These are phyloP conservation scores for Athalia rosae DNA, from an alignment of 2,888 invertebrate species.

Conservation along the genomic window DNA sequence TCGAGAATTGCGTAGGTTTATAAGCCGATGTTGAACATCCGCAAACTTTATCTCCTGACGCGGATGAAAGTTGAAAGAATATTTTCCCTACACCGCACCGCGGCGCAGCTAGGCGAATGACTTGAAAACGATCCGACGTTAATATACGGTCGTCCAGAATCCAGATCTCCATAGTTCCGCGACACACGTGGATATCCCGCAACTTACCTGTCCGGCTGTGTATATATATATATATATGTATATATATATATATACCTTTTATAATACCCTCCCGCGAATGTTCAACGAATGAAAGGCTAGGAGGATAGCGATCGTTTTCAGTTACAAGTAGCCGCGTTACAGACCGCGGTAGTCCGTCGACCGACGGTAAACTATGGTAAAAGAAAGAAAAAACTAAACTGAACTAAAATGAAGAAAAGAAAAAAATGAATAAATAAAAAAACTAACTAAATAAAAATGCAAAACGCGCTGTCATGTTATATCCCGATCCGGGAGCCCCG, in stretches of 20 bases:
- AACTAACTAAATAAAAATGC: no score
- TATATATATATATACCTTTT: no score
- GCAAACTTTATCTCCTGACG: neutral
- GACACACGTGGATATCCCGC: neutral
- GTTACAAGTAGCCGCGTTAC: neutral
- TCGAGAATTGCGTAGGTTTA: no score
- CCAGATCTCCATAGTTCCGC: constrained; percentile 2
- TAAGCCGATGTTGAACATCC: neutral
- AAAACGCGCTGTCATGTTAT: no score
- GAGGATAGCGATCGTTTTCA: neutral
- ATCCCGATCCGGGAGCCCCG: neutral
- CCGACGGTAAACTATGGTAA: neutral
- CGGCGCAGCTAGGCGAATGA: neutral
- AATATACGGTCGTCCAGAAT: neutral
- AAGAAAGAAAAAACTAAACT: neutral
- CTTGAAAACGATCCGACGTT: neutral
- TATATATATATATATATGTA: no score
- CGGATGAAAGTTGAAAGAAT: no score
- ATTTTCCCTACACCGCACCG: no score
- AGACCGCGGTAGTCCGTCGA: neutral
- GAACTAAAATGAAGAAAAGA: no score
- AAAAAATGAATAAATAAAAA: no score
- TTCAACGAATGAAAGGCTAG: neutral
- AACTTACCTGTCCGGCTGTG: no score
- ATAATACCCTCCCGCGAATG: no score